phyloP scores from a whole-genome alignment of 2,113 vertebrate species.

The Scophthalmus maximus region DNA sequence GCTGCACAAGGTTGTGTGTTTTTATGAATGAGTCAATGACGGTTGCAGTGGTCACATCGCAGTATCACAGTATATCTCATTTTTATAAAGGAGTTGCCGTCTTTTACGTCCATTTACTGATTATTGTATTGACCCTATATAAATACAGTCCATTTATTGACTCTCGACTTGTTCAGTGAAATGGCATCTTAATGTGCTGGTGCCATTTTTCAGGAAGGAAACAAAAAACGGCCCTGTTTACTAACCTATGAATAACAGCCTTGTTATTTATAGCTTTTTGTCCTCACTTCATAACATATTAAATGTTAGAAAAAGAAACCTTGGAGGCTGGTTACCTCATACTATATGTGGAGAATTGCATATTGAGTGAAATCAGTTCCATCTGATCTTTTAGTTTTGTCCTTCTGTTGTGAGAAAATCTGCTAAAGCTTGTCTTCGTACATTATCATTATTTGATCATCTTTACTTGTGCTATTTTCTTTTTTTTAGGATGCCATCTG shows the following conservation, averaged over 20 bases:
- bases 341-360: not conserved
- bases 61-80: not conserved
- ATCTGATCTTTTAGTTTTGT: not conserved
- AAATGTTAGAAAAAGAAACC: not conserved
- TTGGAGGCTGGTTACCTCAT: not conserved
- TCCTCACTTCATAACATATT: not conserved
- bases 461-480: not conserved
- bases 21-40: constrained; percentile 54
- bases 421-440: not conserved
- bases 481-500: not conserved
- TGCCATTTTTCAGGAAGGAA: constrained; percentile 12
- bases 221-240: constrained; percentile 4
- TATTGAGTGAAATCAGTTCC: not conserved
- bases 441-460: constrained; percentile 1
- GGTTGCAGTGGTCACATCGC: not conserved
- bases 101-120: not conserved
- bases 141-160: too few species aligned
- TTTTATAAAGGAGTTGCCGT: not conserved
- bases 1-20: constrained; percentile 26
- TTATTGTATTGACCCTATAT: not conserved
- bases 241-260: constrained; percentile 4
- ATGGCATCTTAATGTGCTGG: not conserved
- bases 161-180: too few species aligned
- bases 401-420: not conserved
- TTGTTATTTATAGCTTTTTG: not conserved